These are phyloP conservation scores for Cosmia trapezina DNA, from an alignment of 2,888 invertebrate species.

Conservation along the genomic window DNA sequence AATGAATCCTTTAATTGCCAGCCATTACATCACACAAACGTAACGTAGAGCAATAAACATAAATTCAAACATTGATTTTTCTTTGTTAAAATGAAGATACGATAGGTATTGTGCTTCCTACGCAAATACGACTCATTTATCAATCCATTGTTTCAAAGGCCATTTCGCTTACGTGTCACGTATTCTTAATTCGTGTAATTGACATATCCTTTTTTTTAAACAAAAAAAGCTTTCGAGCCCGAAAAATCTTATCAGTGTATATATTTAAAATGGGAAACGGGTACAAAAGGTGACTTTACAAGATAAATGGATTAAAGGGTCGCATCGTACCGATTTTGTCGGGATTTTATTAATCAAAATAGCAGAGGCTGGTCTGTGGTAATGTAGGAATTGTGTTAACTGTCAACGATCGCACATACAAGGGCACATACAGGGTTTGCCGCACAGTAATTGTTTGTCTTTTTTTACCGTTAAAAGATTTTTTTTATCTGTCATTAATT, in stretches of 20 bases:
- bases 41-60: slow-evolving; percentile 21
- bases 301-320: slow-evolving; percentile 82
- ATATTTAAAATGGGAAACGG: slow-evolving; percentile 71
- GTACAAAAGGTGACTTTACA: slow-evolving; percentile 75
- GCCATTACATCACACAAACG: slow-evolving; percentile 9
- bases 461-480: slow-evolving; percentile 33
- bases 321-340: slow-evolving; percentile 68
- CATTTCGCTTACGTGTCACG: slow-evolving; percentile 58
- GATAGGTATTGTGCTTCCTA: slow-evolving; percentile 28
- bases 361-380: slow-evolving; percentile 68
- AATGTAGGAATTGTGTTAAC: slow-evolving; percentile 83
- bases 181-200: slow-evolving; percentile 65
- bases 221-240: slow-evolving; percentile 50
- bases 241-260: slow-evolving; percentile 63
- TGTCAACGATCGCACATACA: slow-evolving; percentile 69
- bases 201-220: slow-evolving; percentile 62
- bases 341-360: slow-evolving; percentile 76
- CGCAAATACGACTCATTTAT: slow-evolving; percentile 55
- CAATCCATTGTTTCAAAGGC: slow-evolving; percentile 52
- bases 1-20: slow-evolving; percentile 20
- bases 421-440: slow-evolving; percentile 3
- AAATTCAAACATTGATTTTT: slow-evolving; percentile 38
- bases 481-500: slow-evolving; percentile 37
- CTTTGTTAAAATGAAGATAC: slow-evolving; percentile 32
- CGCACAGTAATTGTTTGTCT: slow-evolving; percentile 20